A percentile compares a stretch with the other conserved stretches of the same genome.
Evolutionary conservation across 2,888 invertebrate species (phyloP).

Genomic region (Eulithis testata): DNA sequence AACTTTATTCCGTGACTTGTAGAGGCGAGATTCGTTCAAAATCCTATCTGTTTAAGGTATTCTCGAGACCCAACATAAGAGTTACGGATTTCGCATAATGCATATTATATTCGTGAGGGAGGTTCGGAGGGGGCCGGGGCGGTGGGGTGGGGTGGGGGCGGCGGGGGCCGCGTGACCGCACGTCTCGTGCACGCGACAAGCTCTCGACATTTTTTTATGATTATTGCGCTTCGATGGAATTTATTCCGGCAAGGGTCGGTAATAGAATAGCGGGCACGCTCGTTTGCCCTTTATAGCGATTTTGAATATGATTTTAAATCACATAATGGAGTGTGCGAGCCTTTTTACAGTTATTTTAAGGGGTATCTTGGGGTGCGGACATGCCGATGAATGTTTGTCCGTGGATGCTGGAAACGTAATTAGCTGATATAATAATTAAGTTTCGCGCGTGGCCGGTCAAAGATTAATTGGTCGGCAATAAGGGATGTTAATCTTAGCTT

Average conservation of each 20-base stretch:
- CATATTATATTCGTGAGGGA: slow-evolving; percentile 79
- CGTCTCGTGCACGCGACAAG: slow-evolving; percentile 83
- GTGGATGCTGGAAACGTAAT: slow-evolving; percentile 30
- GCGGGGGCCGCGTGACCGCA: slow-evolving; percentile 75
- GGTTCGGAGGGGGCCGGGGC: slow-evolving; percentile 50
- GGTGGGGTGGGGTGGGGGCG: slow-evolving; percentile 41
- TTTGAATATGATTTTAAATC: slow-evolving; percentile 84
- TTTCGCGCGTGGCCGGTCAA: slow-evolving; percentile 67
- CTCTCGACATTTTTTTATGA: slow-evolving; percentile 84
- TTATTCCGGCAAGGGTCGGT: slow-evolving; percentile 73
- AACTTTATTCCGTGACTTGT: slow-evolving; percentile 25
- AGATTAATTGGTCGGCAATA: slow-evolving; percentile 69
- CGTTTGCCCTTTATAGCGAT: slow-evolving; percentile 69
- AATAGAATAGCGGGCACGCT: slow-evolving; percentile 74
- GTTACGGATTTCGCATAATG: slow-evolving; percentile 85
- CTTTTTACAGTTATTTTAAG: slow-evolving; percentile 73
- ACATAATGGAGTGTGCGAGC: slow-evolving; percentile 77
- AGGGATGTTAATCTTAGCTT: slow-evolving; percentile 76
- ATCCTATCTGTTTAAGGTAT: slow-evolving; percentile 65
- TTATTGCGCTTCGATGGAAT: slow-evolving; percentile 84
- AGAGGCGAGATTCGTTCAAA: slow-evolving; percentile 44
- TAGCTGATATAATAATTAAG: slow-evolving; percentile 58
- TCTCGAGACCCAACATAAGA: slow-evolving; percentile 75
- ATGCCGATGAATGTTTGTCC: slow-evolving; percentile 4
- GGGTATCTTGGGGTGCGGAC: slow-evolving; percentile 44